Conservation (phyloP, 2,113 vertebrate genomes). For the Corapipo altera region DNA sequence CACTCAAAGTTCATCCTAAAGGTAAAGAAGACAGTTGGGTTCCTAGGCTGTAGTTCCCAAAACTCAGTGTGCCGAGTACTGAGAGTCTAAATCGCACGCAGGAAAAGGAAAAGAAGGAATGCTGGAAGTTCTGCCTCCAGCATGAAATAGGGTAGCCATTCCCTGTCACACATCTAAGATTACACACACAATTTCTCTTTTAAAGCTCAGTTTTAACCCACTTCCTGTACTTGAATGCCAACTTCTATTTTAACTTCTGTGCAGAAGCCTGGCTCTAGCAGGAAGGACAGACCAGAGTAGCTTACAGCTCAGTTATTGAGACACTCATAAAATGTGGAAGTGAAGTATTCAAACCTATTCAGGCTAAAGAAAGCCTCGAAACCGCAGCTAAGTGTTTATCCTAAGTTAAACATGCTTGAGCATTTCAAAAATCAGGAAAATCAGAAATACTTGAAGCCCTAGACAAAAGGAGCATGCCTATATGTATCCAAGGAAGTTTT, state of each 20-base stretch:
- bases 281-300: background rate
- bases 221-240: background rate
- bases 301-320: background rate
- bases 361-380: background rate
- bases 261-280: background rate
- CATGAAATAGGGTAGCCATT: background rate
- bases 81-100: background rate
- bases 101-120: background rate
- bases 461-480: background rate
- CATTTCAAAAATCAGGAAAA: background rate
- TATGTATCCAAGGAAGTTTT: background rate
- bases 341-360: background rate
- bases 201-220: background rate
- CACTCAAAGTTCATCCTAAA: background rate
- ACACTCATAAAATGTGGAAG: background rate
- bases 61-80: background rate
- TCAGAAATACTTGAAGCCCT: background rate
- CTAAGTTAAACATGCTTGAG: background rate
- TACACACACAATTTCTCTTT: background rate
- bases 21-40: background rate
- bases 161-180: background rate
- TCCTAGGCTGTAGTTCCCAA: background rate
- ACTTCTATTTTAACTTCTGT: background rate
- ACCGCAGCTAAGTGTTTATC: background rate
- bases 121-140: background rate